Percentiles rank a stretch among this genome's conserved stretches.
Conservation (phyloP, 1,140 invertebrate genomes). For the Chironomus striatipennis region DNA sequence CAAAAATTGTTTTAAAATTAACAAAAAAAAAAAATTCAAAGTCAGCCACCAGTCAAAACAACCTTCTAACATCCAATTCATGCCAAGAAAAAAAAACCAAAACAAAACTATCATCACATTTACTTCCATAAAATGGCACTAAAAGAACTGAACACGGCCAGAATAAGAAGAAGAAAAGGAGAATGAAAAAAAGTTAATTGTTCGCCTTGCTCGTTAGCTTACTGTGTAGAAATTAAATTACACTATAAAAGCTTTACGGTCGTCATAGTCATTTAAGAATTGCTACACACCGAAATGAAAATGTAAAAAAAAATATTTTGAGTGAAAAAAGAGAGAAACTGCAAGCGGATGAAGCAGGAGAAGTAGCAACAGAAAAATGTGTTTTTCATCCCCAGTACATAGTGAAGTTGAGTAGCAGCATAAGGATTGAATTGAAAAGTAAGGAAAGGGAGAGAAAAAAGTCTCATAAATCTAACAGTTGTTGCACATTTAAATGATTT, state of each 20-base stretch:
- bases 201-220: constrained; percentile 21
- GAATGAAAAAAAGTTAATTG: not conserved
- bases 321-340: too few species aligned
- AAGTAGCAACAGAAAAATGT: not conserved
- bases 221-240: constrained; percentile 21
- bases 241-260: constrained; percentile 21
- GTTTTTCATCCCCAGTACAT: not conserved
- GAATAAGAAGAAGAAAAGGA: not conserved
- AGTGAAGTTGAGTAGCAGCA: not conserved
- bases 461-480: constrained; percentile 7
- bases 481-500: constrained; percentile 9
- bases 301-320: too few species aligned
- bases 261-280: not conserved
- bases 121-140: too few species aligned
- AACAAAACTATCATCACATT: too few species aligned
- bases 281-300: not conserved
- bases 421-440: not conserved
- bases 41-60: too few species aligned
- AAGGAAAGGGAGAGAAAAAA: not conserved
- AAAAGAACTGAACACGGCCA: too few species aligned
- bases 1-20: too few species aligned
- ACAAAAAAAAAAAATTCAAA: too few species aligned
- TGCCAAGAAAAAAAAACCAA: too few species aligned
- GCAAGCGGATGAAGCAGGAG: not conserved
- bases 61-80: too few species aligned